Base-by-base conservation (phyloP, 2,113 vertebrate species). In the Toxotes jaculatrix region DNA sequence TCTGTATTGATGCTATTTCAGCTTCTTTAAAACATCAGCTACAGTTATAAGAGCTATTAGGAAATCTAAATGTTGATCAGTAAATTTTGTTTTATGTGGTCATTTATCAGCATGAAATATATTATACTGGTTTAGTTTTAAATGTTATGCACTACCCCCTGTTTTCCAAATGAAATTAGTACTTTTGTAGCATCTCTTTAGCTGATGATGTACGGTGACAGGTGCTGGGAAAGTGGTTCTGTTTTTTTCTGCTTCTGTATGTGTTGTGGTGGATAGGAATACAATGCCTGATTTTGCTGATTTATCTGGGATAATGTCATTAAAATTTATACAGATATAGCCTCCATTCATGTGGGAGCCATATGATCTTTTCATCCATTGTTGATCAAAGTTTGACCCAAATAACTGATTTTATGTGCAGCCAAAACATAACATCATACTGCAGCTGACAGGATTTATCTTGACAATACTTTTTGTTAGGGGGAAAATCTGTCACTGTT, bases 331-430 rank as follows among this genome's bases (percentile, higher is more conserved):
- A 64, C 3, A 23, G 2, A 38, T 53, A 36, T 34, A 51, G 19
- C 13, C 23, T 56, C 7, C 12, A 19, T 57, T 72, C 49, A 47
- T 60, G 49, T 38, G 16, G 47, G 55, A 68, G 31, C 36, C 34
- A 57, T 57, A 23, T 64, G 45, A 61, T 55, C 51, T 65, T 82
- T 55, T 56, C 53, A 65, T 76, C 63, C 57, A 31, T 57, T 76
- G 34, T 43, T 83, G 67, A 72, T 60, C 74, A 76, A 78, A 67
- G 64, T 71, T 68, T 64, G 59, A 72, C 74, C 57, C 1, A 21
- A 56, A 76, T 51, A 47, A 38, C 7, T 23, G 8, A 77, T 74
- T 79, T 71, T 53, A 23, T 79, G 31, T 57, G 59, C 45, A 57
- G 45, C 43, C 16, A 57, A 17, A 72, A 45, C 34, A 66, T 60